Conservation (phyloP, 2,113 vertebrate genomes). For the Vireo altiloquus region DNA sequence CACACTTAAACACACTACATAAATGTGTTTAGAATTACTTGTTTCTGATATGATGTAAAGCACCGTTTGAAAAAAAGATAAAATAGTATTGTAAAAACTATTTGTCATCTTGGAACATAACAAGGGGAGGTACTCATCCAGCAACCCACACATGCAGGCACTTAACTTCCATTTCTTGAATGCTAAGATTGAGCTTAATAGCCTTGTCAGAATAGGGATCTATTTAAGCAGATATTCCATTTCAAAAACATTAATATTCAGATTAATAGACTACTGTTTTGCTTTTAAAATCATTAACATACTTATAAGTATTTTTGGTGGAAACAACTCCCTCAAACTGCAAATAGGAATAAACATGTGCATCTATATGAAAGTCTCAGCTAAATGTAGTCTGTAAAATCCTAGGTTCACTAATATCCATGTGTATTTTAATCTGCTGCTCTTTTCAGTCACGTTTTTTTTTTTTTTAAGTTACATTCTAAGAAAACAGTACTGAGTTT, state of each 20-base stretch:
- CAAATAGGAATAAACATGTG: neutral
- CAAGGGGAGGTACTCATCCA: neutral
- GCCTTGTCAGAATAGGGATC: neutral
- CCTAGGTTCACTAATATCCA: conserved; percentile 39
- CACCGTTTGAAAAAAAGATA: neutral
- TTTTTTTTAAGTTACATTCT: conserved; percentile 49
- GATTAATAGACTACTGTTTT: neutral
- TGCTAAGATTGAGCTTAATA: neutral
- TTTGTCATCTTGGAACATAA: neutral
- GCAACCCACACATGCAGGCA: neutral
- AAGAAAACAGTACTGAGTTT: conserved; percentile 61
- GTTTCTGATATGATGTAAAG: conserved; percentile 16
- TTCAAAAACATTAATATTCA: neutral
- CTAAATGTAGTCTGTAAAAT: conserved; percentile 32
- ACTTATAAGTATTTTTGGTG: neutral
- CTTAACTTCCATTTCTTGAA: neutral
- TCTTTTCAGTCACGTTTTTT: conserved; percentile 63
- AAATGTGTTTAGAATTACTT: conserved; percentile 50
- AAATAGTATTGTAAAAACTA: neutral
- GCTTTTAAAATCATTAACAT: neutral
- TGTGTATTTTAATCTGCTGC: conserved; percentile 60
- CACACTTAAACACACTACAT: conserved; percentile 27
- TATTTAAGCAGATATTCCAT: neutral
- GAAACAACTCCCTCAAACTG: conserved; percentile 20
- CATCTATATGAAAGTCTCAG: neutral